A percentile compares a stretch with the other conserved stretches of the same genome.
These are phyloP conservation scores for Nomada ferruginata DNA, from an alignment of 2,888 invertebrate species.

Conservation along the genomic window DNA sequence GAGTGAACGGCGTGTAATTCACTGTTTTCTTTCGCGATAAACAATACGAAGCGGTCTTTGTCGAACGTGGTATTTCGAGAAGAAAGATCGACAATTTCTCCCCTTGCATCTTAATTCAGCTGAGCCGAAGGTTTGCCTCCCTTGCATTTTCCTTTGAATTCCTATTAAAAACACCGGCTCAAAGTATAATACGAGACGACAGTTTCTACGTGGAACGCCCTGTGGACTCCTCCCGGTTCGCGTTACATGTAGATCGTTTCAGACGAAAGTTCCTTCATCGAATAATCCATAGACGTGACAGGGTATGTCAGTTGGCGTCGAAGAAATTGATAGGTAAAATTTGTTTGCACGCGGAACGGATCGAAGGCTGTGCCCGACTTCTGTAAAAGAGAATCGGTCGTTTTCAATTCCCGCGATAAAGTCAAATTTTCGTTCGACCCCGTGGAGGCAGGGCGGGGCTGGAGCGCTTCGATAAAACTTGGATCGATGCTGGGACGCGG, in stretches of 20 bases:
- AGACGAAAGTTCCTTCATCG: background rate
- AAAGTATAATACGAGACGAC: background rate
- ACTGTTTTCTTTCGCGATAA: constrained; percentile 47
- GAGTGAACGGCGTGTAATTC: constrained; percentile 55
- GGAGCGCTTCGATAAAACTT: constrained; percentile 82
- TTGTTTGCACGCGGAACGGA: constrained; percentile 25
- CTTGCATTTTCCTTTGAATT: no score
- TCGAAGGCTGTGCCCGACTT: background rate
- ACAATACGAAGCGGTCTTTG: constrained; percentile 30
- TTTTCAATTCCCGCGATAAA: constrained; percentile 57
- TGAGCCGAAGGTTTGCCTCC: background rate
- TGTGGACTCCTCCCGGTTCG: background rate
- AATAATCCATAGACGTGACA: background rate
- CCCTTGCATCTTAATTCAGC: background rate
- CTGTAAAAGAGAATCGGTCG: constrained; percentile 19
- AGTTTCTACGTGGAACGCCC: background rate
- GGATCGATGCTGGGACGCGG: constrained; percentile 84
- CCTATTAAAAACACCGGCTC: background rate
- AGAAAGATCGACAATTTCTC: constrained; percentile 6
- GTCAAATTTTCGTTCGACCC: constrained; percentile 65
- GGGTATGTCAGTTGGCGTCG: constrained; percentile 20
- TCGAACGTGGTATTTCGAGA: constrained; percentile 6
- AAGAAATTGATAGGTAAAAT: constrained; percentile 21
- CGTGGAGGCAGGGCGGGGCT: constrained; percentile 80
- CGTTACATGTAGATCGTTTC: background rate